Conservation (phyloP, 2,888 invertebrate genomes). For the Cataglyphis livida region DNA sequence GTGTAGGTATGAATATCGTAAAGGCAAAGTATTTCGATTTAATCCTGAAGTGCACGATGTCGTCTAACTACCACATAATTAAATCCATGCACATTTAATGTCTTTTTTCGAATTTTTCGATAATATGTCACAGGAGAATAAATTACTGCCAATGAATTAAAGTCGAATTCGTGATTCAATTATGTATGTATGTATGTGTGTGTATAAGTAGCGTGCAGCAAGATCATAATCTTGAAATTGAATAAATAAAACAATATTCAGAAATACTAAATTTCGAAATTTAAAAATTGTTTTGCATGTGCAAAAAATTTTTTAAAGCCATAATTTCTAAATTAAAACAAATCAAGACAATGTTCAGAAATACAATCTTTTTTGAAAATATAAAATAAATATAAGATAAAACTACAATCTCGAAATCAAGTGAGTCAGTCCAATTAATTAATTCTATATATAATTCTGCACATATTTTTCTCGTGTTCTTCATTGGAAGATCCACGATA, state of each 20-base stretch:
- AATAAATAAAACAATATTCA: neutral
- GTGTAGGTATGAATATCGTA: slow-evolving; percentile 13
- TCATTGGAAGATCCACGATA: neutral
- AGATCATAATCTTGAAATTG: neutral
- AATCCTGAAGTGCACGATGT: slow-evolving; percentile 3
- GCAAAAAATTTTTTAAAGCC: neutral
- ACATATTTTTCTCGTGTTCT: neutral
- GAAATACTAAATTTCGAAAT: neutral
- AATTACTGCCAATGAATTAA: slow-evolving; percentile 18
- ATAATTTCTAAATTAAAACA: neutral
- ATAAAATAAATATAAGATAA: neutral
- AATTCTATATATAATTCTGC: slow-evolving; percentile 1
- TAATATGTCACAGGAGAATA: neutral
- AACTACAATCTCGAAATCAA: neutral
- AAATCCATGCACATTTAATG: neutral
- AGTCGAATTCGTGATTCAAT: neutral
- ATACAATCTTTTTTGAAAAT: neutral
- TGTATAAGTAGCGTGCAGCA: neutral
- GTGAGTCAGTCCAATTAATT: neutral
- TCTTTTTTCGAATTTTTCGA: neutral
- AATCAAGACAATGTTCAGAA: neutral
- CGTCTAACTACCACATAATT: slow-evolving; percentile 8
- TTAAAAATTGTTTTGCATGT: neutral
- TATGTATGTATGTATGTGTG: neutral
- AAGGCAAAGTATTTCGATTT: slow-evolving; percentile 5